Percentiles rank a stretch among this genome's conserved stretches.
phyloP scores from a whole-genome alignment of 2,797 vertebrate species.

The Pyrocephalus nanus region DNA sequence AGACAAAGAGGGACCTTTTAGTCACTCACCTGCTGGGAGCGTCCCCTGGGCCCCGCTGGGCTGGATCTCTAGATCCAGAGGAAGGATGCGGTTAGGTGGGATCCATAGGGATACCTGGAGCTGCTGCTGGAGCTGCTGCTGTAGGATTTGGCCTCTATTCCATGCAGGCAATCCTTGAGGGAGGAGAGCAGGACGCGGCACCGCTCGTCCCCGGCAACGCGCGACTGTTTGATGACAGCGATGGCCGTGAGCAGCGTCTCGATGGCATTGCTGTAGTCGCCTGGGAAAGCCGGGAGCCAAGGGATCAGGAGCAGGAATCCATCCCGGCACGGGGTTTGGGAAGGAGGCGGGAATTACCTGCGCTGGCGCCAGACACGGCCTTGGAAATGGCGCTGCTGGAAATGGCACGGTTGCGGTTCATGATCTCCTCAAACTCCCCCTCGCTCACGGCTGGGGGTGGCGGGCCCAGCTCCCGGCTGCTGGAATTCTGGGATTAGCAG shows the following conservation, averaged over 20 bases:
- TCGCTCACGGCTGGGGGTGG: conserved; percentile 74
- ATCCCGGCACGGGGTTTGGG: rapidly evolving
- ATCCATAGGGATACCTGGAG: conserved; percentile 68
- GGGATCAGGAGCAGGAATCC: not conserved
- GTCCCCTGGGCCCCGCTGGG: too few relatives aligned
- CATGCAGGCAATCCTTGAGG: conserved; percentile 92
- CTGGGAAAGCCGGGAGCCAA: conserved; percentile 59
- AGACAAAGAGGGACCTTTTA: rapidly evolving
- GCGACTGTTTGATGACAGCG: conserved; percentile 94
- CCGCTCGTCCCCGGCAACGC: conserved; percentile 88
- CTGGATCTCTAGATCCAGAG: not conserved
- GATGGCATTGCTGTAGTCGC: conserved; percentile 88
- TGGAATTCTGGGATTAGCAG: rapidly evolving
- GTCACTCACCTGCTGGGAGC: not conserved
- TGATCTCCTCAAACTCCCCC: conserved; percentile 90
- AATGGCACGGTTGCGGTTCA: conserved; percentile 93
- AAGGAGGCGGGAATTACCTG: conserved; percentile 75
- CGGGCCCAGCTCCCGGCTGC: conserved; percentile 78
- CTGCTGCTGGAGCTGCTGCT: conserved; percentile 78
- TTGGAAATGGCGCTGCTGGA: conserved; percentile 96
- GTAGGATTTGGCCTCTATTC: conserved; percentile 86
- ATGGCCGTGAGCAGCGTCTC: conserved; percentile 95
- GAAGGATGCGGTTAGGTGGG: too few relatives aligned
- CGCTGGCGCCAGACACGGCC: conserved; percentile 90
- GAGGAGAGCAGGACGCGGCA: conserved; percentile 92